Conservation (phyloP, 2,797 vertebrate species). For the Chloroceryle amazona region DNA sequence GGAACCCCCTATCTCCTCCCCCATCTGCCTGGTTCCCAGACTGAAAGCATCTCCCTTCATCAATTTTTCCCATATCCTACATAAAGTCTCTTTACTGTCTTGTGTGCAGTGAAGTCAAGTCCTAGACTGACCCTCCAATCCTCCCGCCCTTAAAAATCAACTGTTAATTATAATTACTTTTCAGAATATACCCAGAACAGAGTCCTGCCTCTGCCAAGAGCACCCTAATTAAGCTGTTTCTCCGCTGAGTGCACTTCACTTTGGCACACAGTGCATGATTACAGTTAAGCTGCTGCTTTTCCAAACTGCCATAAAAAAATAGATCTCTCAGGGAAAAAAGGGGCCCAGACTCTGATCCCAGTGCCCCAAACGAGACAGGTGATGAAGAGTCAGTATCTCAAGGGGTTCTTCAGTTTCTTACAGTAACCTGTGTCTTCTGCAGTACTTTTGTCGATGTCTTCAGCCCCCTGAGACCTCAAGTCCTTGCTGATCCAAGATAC, state of each 20-base stretch:
- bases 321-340: background rate
- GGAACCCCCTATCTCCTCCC: background rate
- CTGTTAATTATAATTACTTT: background rate
- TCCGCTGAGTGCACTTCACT: background rate
- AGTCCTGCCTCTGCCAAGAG: conserved; percentile 16
- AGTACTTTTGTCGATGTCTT: background rate
- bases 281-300: background rate
- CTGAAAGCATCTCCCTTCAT: background rate
- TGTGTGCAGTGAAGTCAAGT: background rate
- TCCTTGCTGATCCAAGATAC: background rate
- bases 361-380: background rate
- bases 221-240: background rate
- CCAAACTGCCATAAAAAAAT: background rate
- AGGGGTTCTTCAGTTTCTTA: background rate
- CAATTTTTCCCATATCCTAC: background rate
- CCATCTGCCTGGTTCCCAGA: background rate
- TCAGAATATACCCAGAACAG: background rate
- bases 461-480: background rate
- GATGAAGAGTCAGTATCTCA: background rate
- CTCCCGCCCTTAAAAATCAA: background rate
- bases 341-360: background rate
- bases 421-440: background rate
- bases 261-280: background rate
- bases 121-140: background rate
- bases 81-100: background rate